Conservation (phyloP, 2,888 invertebrate genomes). For the Xanthorhoe spadicearia region DNA sequence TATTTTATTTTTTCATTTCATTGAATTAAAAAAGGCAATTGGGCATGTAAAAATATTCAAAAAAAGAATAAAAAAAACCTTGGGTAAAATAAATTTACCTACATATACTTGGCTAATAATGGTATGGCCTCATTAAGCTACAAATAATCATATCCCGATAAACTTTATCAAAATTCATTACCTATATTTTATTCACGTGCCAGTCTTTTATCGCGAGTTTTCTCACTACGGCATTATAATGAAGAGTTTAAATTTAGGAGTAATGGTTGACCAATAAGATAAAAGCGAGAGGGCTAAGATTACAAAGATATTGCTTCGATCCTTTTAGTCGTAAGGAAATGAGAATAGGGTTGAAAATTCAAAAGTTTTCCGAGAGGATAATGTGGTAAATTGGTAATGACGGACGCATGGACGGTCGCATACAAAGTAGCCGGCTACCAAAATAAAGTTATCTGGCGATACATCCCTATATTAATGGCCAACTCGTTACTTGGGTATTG, state of each 20-base stretch:
- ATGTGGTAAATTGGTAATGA: constrained; percentile 74
- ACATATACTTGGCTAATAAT: background rate
- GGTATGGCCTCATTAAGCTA: constrained; percentile 6
- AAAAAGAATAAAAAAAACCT: too few relatives aligned
- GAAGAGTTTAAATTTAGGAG: constrained; percentile 85
- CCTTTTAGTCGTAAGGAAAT: constrained; percentile 42
- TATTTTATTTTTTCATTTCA: too few relatives aligned
- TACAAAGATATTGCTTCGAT: constrained; percentile 49
- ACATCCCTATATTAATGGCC: constrained; percentile 84
- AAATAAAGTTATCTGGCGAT: constrained; percentile 84
- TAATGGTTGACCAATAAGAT: constrained; percentile 85
- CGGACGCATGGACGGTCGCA: constrained; percentile 81
- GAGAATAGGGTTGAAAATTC: constrained; percentile 54
- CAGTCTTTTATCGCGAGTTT: constrained; percentile 76
- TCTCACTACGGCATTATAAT: constrained; percentile 82
- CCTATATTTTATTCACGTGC: constrained; percentile 77
- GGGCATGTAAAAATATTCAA: too few relatives aligned
- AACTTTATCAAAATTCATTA: constrained; percentile 80
- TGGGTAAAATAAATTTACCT: background rate
- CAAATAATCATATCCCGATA: constrained; percentile 29
- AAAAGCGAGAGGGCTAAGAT: constrained; percentile 78
- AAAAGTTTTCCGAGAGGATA: constrained; percentile 39
- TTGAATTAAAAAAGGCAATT: too few relatives aligned
- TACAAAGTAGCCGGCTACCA: constrained; percentile 84
- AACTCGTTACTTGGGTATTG: constrained; percentile 84